phyloP scores from a whole-genome alignment of 35 echinoderm and acorn worm genomes.

The Ptychodera flava region DNA sequence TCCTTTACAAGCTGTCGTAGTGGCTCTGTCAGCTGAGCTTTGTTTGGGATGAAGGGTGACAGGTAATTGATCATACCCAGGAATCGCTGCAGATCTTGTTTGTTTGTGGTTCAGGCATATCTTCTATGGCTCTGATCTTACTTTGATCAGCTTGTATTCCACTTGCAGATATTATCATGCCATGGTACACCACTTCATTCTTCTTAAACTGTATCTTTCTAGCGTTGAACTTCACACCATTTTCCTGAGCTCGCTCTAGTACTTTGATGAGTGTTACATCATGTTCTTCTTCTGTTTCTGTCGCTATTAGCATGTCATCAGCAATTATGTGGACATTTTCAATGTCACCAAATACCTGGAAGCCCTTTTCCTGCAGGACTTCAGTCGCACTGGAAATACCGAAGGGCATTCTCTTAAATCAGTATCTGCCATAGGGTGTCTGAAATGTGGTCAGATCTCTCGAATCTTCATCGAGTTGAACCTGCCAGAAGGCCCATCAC shows the following conservation, averaged over 20 bases:
- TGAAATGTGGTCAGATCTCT: conserved; percentile 9
- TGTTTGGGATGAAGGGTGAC: conserved; percentile 33
- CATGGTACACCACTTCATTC: conserved; percentile 5
- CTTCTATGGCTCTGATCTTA: conserved; percentile 29
- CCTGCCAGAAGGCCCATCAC: conserved; percentile 36
- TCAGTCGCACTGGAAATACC: conserved; percentile 18
- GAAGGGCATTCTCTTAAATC: conserved; percentile 9
- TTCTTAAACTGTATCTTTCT: background rate
- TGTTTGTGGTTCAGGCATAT: conserved; percentile 38
- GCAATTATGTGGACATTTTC: background rate
- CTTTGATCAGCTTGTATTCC: conserved; percentile 29
- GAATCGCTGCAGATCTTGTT: conserved; percentile 34
- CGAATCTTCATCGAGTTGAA: conserved; percentile 20
- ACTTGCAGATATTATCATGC: conserved; percentile 1
- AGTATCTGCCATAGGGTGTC: conserved; percentile 6
- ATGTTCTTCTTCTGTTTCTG: conserved; percentile 13
- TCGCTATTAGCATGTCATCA: conserved; percentile 16
- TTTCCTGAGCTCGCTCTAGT: conserved; percentile 16
- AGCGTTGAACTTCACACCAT: conserved; percentile 39
- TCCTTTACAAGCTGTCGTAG: conserved; percentile 47
- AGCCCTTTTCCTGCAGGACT: background rate
- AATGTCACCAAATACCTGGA: conserved; percentile 7
- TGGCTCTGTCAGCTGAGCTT: conserved; percentile 30
- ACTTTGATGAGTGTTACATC: conserved; percentile 21
- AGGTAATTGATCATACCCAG: conserved; percentile 44